These are phyloP conservation scores for Mastomys coucha DNA, from an alignment of 2,113 vertebrate species.

Conservation along the genomic window DNA sequence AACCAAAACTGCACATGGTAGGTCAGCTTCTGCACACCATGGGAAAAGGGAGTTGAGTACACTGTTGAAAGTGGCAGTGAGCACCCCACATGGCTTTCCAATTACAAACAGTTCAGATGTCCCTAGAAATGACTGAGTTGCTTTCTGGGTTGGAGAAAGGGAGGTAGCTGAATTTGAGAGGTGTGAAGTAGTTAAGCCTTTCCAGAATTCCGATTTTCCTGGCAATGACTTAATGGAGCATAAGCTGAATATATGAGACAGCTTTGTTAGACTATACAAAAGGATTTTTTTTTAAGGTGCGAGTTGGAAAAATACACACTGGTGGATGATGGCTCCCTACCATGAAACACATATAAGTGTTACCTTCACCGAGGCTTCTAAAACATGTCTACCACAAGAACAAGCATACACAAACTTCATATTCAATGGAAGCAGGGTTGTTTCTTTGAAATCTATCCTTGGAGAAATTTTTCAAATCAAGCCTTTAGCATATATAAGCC, in stretches of 20 bases:
- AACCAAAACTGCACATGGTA: not conserved
- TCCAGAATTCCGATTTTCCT: conserved; percentile 68
- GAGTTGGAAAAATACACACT: not conserved
- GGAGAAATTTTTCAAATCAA: not conserved
- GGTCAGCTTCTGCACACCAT: conserved; percentile 61
- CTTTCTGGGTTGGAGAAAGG: conserved; percentile 51
- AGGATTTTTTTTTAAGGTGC: not conserved
- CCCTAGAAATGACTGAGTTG: conserved; percentile 44
- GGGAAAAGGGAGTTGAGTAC: not conserved
- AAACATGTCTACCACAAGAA: conserved; percentile 46
- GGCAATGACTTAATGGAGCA: conserved; percentile 45
- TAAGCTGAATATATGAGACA: conserved; percentile 21
- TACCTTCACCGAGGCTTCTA: conserved; percentile 50
- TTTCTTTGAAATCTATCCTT: conserved; percentile 11
- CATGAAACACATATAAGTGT: conserved; percentile 35
- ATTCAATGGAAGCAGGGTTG: not conserved
- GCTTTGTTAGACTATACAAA: conserved; percentile 53
- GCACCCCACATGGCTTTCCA: conserved; percentile 42
- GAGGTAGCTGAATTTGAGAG: not conserved
- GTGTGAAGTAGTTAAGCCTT: not conserved
- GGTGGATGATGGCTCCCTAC: conserved; percentile 37
- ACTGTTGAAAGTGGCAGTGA: not conserved
- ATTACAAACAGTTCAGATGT: conserved; percentile 20
- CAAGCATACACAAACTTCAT: conserved; percentile 54
- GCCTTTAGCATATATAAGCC: conserved; percentile 23